Evolutionary conservation across 2,113 vertebrate genomes (phyloP).

Genomic region (Atractosteus spatula): DNA sequence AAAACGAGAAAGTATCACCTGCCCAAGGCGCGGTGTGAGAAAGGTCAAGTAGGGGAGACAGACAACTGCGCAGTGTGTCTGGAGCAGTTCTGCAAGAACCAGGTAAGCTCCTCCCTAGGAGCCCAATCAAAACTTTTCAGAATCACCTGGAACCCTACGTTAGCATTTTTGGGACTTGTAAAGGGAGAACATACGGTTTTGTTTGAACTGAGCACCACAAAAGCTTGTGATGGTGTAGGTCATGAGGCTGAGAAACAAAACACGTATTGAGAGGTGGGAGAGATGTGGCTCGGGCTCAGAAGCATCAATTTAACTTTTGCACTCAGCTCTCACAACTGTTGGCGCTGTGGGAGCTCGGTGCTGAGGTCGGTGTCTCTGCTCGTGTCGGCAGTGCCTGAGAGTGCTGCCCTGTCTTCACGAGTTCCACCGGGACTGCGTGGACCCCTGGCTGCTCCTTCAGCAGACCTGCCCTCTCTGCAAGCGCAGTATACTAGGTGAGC

Average conservation of each 20-base stretch:
- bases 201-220: background rate
- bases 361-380: background rate
- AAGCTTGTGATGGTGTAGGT: background rate
- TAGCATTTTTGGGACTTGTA: too few species aligned
- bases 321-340: too few species aligned
- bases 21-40: constrained; percentile 52
- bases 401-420: constrained; percentile 89
- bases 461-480: constrained; percentile 95
- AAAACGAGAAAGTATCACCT: constrained; percentile 78
- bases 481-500: constrained; percentile 82
- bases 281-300: too few species aligned
- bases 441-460: constrained; percentile 89
- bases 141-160: too few species aligned
- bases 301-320: too few species aligned
- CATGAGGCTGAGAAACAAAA: too few species aligned
- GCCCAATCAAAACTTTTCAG: too few species aligned
- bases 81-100: constrained; percentile 86
- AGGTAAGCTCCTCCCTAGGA: constrained; percentile 57
- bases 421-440: constrained; percentile 90
- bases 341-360: background rate
- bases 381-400: constrained; percentile 73
- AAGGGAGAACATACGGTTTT: too few species aligned
- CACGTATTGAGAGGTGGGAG: too few species aligned
- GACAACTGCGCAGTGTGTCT: constrained; percentile 88
- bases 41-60: constrained; percentile 47